These are phyloP conservation scores for Cephalotes varians DNA, from an alignment of 2,888 invertebrate species.

Conservation along the genomic window DNA sequence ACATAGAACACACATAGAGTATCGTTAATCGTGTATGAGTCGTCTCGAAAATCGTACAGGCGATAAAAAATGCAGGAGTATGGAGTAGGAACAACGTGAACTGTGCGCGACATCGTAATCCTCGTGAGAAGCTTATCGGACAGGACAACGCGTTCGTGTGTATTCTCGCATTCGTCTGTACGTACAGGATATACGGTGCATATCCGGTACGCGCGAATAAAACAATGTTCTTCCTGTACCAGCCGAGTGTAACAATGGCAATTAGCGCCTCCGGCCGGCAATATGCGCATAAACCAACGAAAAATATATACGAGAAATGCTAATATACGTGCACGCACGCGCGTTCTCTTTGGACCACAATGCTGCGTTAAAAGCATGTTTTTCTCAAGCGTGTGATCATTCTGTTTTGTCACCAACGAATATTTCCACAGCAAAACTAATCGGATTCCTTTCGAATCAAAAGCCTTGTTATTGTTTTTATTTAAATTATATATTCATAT, in stretches of 20 bases:
- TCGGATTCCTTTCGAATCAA: not conserved
- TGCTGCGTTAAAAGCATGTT: slow-evolving; percentile 23
- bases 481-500: not conserved
- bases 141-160: slow-evolving; percentile 17
- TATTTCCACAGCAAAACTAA: slow-evolving; percentile 9
- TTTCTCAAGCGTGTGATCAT: not conserved
- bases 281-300: slow-evolving; percentile 49
- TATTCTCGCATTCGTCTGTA: slow-evolving; percentile 13
- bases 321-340: slow-evolving; percentile 41
- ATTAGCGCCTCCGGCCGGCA: slow-evolving; percentile 47
- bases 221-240: slow-evolving; percentile 44
- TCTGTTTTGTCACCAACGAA: slow-evolving; percentile 3
- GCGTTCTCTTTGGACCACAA: not conserved
- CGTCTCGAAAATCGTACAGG: not conserved
- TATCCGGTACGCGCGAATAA: slow-evolving; percentile 30
- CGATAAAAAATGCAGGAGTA: slow-evolving; percentile 11
- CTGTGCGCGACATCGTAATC: slow-evolving; percentile 58
- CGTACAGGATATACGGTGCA: slow-evolving; percentile 15
- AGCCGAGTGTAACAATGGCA: slow-evolving; percentile 60
- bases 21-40: not conserved
- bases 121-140: slow-evolving; percentile 66
- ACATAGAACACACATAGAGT: not conserved
- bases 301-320: slow-evolving; percentile 48
- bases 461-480: not conserved
- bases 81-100: not conserved